A percentile compares a stretch with the other conserved stretches of the same genome.
phyloP scores from a whole-genome alignment of 2,797 vertebrate genomes.

The Pipistrellus pygmaeus region DNA sequence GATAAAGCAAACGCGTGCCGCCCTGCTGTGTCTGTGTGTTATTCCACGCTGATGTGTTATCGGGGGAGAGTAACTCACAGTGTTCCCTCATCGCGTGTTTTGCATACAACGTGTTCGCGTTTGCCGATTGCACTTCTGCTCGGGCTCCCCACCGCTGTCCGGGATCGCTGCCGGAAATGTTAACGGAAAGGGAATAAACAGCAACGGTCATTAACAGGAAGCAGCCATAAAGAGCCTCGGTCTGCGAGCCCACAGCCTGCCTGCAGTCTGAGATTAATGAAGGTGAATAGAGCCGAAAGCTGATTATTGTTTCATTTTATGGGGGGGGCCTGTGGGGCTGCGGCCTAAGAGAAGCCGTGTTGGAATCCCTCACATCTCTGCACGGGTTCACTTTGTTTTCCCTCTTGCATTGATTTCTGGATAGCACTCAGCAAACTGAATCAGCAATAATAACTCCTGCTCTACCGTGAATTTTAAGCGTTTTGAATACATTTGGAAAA shows the following conservation, averaged over 20 bases:
- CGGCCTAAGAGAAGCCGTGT: conserved; percentile 77
- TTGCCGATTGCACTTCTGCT: conserved; percentile 83
- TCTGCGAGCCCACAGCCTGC: conserved; percentile 84
- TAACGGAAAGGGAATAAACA: conserved; percentile 76
- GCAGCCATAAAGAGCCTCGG: conserved; percentile 84
- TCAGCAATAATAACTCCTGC: conserved; percentile 80
- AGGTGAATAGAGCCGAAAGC: conserved; percentile 83
- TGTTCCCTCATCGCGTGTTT: conserved; percentile 80
- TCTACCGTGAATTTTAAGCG: conserved; percentile 64
- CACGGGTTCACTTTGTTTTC: conserved; percentile 80
- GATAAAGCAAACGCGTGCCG: conserved; percentile 61
- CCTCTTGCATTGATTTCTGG: conserved; percentile 81
- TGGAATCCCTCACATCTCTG: conserved; percentile 82
- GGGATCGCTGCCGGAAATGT: conserved; percentile 80
- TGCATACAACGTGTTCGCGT: conserved; percentile 78
- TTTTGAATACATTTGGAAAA: conserved; percentile 72
- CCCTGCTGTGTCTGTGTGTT: conserved; percentile 62
- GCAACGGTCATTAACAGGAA: conserved; percentile 86
- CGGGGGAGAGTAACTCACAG: conserved; percentile 74
- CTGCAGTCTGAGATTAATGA: conserved; percentile 87
- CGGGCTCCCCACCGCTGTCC: conserved; percentile 85
- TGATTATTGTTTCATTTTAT: conserved; percentile 85
- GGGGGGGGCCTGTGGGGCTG: conserved; percentile 78
- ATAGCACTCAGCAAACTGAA: conserved; percentile 76
- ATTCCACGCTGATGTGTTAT: conserved; percentile 77